A percentile compares a stretch with the other conserved stretches of the same genome.
Conservation (phyloP, 2,797 vertebrate genomes). For the Mus minutoides region DNA sequence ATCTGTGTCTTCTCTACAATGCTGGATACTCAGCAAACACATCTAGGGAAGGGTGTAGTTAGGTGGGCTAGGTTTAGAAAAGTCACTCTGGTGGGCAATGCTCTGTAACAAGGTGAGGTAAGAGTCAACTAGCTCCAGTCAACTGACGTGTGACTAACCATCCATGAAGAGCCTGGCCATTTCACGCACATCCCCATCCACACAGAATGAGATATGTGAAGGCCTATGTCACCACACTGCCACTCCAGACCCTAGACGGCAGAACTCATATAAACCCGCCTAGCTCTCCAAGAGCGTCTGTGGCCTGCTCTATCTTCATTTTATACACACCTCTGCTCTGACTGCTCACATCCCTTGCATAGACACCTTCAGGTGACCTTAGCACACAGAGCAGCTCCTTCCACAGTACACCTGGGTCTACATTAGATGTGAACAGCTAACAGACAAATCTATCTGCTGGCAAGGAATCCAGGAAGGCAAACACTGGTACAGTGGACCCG, state of each 20-base stretch:
- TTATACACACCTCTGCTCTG: not conserved
- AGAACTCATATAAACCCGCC: slow-evolving; percentile 17
- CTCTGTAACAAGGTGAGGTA: not conserved
- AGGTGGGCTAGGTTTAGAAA: not conserved
- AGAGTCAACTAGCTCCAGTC: not conserved
- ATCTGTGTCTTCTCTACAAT: not conserved
- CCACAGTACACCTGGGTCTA: not conserved
- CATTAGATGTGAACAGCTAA: not conserved
- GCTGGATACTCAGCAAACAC: not conserved
- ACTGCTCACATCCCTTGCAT: not conserved
- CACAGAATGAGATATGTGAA: not conserved
- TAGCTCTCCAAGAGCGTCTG: not conserved
- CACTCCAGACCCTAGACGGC: slow-evolving; percentile 3
- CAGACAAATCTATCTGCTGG: not conserved
- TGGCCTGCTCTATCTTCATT: not conserved
- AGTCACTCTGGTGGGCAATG: not conserved
- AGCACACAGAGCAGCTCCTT: not conserved
- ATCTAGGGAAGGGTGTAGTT: rapidly evolving
- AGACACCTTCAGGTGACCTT: not conserved
- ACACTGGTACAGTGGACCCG: not conserved
- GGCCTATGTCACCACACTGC: not conserved
- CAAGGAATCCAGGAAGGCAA: not conserved
- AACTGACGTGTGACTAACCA: not conserved
- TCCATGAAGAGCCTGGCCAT: not conserved
- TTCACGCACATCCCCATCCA: slow-evolving; percentile 12